Conservation (phyloP, 2,113 vertebrate species). For the Falcunculus frontatus region DNA sequence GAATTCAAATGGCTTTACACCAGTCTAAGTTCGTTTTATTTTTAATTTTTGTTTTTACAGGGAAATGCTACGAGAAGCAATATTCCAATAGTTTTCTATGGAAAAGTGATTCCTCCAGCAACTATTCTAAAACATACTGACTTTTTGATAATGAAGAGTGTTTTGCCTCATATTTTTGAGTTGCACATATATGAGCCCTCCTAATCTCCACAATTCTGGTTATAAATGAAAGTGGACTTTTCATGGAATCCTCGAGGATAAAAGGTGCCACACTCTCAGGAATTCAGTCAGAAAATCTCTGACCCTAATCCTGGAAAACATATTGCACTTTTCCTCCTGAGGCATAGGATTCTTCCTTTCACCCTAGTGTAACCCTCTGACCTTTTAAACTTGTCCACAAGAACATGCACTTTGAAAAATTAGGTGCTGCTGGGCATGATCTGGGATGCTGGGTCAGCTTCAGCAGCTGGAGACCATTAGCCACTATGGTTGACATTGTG, state of each 20-base stretch:
- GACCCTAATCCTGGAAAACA: neutral
- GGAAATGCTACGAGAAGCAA: neutral
- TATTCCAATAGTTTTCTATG: neutral
- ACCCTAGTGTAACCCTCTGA: neutral
- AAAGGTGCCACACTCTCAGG: neutral
- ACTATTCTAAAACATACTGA: neutral
- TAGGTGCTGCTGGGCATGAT: neutral
- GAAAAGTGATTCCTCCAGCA: neutral
- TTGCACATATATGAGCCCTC: neutral
- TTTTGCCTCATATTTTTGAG: neutral
- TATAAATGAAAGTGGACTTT: neutral
- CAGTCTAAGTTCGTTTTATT: neutral
- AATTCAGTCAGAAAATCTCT: neutral
- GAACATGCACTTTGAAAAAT: neutral
- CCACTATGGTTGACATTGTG: accelerated
- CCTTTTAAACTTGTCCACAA: neutral
- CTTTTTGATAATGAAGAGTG: neutral
- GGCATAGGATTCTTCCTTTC: neutral
- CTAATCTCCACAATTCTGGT: neutral
- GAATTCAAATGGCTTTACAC: neutral
- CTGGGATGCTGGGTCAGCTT: neutral
- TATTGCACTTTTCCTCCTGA: neutral
- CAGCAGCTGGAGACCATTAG: neutral
- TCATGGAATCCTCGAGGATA: neutral
- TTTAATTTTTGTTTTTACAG: neutral